Evolutionary conservation across 2,113 vertebrate genomes (phyloP).

Genomic region (Paralichthys olivaceus): DNA sequence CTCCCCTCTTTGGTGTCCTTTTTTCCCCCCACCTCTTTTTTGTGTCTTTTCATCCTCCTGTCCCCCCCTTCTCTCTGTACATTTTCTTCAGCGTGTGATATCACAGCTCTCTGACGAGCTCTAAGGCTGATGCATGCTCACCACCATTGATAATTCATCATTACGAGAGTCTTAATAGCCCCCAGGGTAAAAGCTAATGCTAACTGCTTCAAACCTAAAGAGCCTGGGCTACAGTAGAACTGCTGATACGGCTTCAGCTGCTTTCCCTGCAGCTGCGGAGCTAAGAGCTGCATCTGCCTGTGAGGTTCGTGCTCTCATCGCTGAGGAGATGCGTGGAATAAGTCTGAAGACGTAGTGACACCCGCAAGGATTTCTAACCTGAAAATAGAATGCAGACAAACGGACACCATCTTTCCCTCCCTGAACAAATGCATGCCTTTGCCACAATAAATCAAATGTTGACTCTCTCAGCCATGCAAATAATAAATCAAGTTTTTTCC

Average conservation of each 20-base stretch:
- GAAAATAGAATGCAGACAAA: neutral
- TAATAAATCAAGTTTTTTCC: neutral
- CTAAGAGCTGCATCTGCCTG: slow-evolving; percentile 55
- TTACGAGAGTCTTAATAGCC: slow-evolving; percentile 56
- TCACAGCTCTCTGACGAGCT: slow-evolving; percentile 34
- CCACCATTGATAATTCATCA: slow-evolving; percentile 57
- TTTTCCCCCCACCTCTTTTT: neutral
- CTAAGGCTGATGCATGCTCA: slow-evolving; percentile 12
- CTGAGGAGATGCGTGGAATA: slow-evolving; percentile 13
- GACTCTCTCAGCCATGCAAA: slow-evolving; percentile 12
- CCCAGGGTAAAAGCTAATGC: slow-evolving; percentile 52
- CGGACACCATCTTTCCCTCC: neutral
- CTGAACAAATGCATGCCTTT: slow-evolving; percentile 14
- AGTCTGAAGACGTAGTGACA: slow-evolving; percentile 34
- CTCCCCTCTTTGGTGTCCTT: neutral
- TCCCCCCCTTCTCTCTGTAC: neutral
- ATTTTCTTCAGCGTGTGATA: slow-evolving; percentile 42
- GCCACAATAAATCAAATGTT: slow-evolving; percentile 6
- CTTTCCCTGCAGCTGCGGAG: slow-evolving; percentile 30
- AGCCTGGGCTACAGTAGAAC: slow-evolving; percentile 2
- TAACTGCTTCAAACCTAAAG: slow-evolving; percentile 54
- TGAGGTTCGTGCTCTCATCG: slow-evolving; percentile 34
- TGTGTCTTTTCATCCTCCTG: slow-evolving; percentile 16
- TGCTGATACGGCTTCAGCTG: slow-evolving; percentile 33
- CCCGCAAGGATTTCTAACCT: neutral